Percentiles rank a stretch among this genome's conserved stretches.
Evolutionary conservation across 2,888 invertebrate species (phyloP).

Genomic region (Exocentrus adspersus): DNA sequence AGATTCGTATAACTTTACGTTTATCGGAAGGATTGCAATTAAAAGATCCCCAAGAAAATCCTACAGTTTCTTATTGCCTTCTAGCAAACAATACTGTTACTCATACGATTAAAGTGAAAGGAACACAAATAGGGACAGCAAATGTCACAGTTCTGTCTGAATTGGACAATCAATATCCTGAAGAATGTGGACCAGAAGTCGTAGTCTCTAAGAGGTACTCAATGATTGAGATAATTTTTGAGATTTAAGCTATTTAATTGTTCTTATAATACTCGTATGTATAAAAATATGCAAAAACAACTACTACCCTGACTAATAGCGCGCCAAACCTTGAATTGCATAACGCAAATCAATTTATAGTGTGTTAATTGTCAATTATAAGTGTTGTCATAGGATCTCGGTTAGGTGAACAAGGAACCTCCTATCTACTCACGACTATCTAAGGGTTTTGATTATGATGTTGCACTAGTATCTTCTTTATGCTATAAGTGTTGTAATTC

Average conservation of each 20-base stretch:
- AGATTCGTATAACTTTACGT: conserved; percentile 51
- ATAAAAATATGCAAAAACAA: too few species aligned
- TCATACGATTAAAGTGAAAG: conserved; percentile 55
- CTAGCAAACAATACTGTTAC: conserved; percentile 53
- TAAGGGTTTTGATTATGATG: too few species aligned
- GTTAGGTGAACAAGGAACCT: too few species aligned
- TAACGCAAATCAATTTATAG: too few species aligned
- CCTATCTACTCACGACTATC: too few species aligned
- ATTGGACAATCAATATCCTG: conserved; percentile 62
- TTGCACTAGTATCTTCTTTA: too few species aligned
- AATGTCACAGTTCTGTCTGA: conserved; percentile 67
- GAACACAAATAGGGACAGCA: conserved; percentile 54
- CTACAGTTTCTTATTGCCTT: conserved; percentile 55
- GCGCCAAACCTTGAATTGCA: too few species aligned
- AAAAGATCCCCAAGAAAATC: conserved; percentile 44
- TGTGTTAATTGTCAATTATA: too few species aligned
- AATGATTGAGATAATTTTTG: neutral
- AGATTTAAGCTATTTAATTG: neutral
- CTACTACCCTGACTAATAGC: too few species aligned
- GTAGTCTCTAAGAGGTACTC: conserved; percentile 63
- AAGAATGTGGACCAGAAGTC: conserved; percentile 65
- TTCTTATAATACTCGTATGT: too few species aligned
- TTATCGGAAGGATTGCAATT: conserved; percentile 52
- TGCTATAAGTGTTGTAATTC: too few species aligned
- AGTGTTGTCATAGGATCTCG: too few species aligned